phyloP scores from a whole-genome alignment of 2,113 vertebrate genomes.

The Tonatia bakeri region DNA sequence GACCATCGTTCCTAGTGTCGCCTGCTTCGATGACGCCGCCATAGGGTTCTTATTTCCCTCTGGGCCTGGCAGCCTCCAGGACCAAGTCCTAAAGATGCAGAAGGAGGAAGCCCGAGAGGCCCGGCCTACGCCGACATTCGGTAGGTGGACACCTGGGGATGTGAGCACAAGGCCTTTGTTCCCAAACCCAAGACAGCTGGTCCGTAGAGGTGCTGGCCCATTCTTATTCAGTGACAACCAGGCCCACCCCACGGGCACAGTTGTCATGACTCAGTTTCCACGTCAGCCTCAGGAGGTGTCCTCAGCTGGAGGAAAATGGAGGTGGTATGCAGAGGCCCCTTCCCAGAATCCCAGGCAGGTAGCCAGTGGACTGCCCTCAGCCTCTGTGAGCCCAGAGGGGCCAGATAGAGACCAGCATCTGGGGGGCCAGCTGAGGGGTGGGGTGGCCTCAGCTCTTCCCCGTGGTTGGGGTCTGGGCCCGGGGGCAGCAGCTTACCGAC shows the following conservation, averaged over 20 bases:
- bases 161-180: background rate
- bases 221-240: background rate
- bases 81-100: conserved; percentile 79
- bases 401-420: background rate
- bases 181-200: background rate
- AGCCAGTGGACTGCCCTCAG: background rate
- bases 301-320: background rate
- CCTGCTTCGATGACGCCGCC: conserved; percentile 91
- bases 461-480: background rate
- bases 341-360: background rate
- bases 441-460: background rate
- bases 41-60: conserved; percentile 85
- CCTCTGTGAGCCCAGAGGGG: background rate
- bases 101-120: background rate
- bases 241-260: background rate
- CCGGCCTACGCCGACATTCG: conserved; percentile 47
- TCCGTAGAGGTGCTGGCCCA: background rate
- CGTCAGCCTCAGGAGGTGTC: background rate
- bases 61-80: conserved; percentile 61
- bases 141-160: conserved; percentile 72
- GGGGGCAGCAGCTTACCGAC: background rate
- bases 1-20: conserved; percentile 92
- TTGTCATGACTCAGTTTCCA: background rate
- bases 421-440: background rate
- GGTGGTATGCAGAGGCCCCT: background rate